Conservation (phyloP, 1,140 invertebrate genomes). For the Sitobion miscanthi region DNA sequence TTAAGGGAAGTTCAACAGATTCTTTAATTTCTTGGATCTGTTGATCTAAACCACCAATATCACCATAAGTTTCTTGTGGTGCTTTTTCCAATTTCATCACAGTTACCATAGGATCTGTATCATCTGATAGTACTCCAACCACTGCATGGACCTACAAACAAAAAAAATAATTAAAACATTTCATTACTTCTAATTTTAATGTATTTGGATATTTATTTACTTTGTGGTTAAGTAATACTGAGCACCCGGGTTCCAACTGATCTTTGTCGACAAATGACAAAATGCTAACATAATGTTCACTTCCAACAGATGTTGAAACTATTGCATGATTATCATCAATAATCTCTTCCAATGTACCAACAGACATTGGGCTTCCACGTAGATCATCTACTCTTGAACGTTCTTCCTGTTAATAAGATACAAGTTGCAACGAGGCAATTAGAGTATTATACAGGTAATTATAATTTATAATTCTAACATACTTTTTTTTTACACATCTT, state of each 20-base stretch:
- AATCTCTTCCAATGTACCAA: slow-evolving; percentile 99
- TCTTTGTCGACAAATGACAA: slow-evolving; percentile 99
- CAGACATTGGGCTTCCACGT: slow-evolving; percentile 98
- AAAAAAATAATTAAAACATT: slow-evolving; percentile 34
- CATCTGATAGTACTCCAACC: slow-evolving; percentile 97
- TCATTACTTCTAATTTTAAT: not conserved
- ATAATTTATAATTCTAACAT: not conserved
- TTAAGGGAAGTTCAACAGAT: slow-evolving; percentile 97
- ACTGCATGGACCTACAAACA: slow-evolving; percentile 84
- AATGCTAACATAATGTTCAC: slow-evolving; percentile 99
- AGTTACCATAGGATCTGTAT: slow-evolving; percentile 99
- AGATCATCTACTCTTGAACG: slow-evolving; percentile 97
- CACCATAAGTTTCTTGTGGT: slow-evolving; percentile 99
- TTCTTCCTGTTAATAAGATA: slow-evolving; percentile 74
- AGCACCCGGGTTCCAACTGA: slow-evolving; percentile 98
- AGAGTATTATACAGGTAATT: not conserved
- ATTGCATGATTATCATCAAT: slow-evolving; percentile 99
- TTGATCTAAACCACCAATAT: slow-evolving; percentile 94
- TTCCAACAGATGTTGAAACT: slow-evolving; percentile 98
- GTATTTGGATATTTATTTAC: slow-evolving; percentile 64
- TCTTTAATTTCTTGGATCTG: slow-evolving; percentile 99
- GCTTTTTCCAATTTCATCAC: slow-evolving; percentile 99
- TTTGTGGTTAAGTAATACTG: slow-evolving; percentile 98
- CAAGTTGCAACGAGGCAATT: not conserved
- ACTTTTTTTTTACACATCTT: no score